Evolutionary conservation across 2,113 vertebrate genomes (phyloP).

Genomic region (Pyrgilauda ruficollis): DNA sequence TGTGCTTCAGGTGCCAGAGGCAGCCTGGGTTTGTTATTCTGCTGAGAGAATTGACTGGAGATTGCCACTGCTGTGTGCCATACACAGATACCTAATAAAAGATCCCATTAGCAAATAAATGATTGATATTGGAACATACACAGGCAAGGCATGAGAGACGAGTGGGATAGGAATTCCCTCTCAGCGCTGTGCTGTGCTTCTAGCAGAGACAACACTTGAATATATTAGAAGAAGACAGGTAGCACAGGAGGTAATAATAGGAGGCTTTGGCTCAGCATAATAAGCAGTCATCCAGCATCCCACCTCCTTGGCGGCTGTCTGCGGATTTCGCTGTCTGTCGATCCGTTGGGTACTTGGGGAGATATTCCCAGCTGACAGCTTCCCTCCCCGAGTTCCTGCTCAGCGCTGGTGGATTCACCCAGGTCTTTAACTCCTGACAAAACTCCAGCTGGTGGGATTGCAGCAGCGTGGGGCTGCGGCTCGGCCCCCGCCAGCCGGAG

Average conservation of each 20-base stretch:
- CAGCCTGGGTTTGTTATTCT: not conserved
- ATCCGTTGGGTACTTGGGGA: not conserved
- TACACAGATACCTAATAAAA: not conserved
- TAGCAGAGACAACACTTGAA: slow-evolving; percentile 26
- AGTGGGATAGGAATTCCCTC: slow-evolving; percentile 27
- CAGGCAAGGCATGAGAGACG: not conserved
- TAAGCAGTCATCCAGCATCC: slow-evolving; percentile 38
- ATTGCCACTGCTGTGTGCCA: not conserved
- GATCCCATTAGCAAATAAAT: not conserved
- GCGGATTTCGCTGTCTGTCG: slow-evolving; percentile 17
- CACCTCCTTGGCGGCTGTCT: not conserved
- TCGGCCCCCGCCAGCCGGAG: not conserved
- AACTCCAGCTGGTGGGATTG: slow-evolving; percentile 10
- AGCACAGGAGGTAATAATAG: slow-evolving; percentile 34
- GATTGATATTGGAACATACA: not conserved
- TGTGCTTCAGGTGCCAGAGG: not conserved
- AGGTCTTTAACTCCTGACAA: not conserved
- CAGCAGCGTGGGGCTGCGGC: slow-evolving; percentile 32
- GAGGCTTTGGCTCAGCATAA: slow-evolving; percentile 55
- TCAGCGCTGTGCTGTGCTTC: not conserved
- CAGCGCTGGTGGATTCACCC: not conserved
- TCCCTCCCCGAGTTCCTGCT: not conserved
- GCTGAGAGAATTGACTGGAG: not conserved
- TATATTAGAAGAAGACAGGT: slow-evolving; percentile 40
- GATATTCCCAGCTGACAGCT: slow-evolving; percentile 10